Percentiles rank a stretch among this genome's conserved stretches.
These are phyloP conservation scores for Antechinus stuartii DNA, from an alignment of 2,113 vertebrate species.

Conservation along the genomic window DNA sequence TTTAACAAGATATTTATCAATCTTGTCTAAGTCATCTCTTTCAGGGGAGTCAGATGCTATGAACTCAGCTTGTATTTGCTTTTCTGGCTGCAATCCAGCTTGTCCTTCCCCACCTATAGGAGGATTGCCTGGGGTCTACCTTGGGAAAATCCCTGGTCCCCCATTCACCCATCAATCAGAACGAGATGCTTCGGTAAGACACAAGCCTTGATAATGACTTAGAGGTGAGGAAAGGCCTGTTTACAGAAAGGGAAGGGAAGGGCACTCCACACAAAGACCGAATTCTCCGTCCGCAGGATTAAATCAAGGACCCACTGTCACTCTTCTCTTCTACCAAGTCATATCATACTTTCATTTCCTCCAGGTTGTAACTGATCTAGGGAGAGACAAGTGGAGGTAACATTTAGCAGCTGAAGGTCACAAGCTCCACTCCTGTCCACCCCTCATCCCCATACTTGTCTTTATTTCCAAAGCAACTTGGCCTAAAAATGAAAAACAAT, in stretches of 20 bases:
- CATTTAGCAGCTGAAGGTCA: background rate
- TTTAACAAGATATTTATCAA: slow-evolving; percentile 33
- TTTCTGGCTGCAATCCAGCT: background rate
- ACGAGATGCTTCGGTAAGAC: background rate
- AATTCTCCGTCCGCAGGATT: background rate
- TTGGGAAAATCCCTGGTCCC: background rate
- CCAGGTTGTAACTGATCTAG: background rate
- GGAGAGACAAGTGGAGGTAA: background rate
- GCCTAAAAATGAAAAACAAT: background rate
- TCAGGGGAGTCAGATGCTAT: background rate
- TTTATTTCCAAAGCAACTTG: background rate
- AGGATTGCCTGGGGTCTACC: background rate
- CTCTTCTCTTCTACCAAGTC: background rate
- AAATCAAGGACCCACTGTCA: background rate
- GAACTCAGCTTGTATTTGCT: background rate
- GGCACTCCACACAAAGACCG: background rate
- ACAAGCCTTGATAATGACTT: background rate
- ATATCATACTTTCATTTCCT: background rate
- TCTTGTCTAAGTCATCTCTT: slow-evolving; percentile 19
- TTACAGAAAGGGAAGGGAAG: background rate
- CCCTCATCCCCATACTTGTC: background rate
- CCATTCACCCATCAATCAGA: background rate
- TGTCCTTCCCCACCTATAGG: background rate
- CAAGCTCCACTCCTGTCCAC: background rate
- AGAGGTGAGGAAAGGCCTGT: background rate